Evolutionary conservation across 2,113 vertebrate genomes (phyloP), one percentile per base, ranked within the genome.

Genomic region (Tylochromis polylepis): DNA sequence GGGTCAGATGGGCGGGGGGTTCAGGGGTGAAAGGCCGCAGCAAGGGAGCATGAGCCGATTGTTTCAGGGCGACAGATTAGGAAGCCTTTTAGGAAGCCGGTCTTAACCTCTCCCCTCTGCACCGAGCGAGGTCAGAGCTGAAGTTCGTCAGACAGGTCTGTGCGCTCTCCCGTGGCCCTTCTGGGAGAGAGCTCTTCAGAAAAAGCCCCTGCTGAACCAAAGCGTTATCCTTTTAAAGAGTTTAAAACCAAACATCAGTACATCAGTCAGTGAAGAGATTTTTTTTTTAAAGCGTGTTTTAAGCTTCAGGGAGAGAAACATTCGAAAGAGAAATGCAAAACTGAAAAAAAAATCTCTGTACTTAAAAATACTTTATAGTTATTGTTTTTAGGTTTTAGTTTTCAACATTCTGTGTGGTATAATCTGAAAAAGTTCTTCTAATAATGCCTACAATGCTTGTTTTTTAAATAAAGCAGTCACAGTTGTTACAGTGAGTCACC

Each of bases 61-160:
- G 82, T 89, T 59, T 36, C 83, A 82, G 70, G 83, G 86, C 85
- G 43, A 36, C 87, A 92, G 59, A 93, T 89, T 94, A 38, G 27
- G 91, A 92, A 93, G 86, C 89, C 88, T 92, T 94, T 90, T 84
- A 92, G 89, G 89, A 93, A 84, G 87, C 77, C 56, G 49, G 90
- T 82, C 31, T 79, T 93, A 83, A 90, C 85, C 88, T 92, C 31
- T 93, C 58, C 60, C 87, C 81, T 53, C 90, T 79, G 38, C 1
- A 3, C 89, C 85, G 91, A 91, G 87, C 79, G 87, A 84, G 86
- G 88, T 90, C 88, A 94, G 31, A 62, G 93, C 89, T 85, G 85
- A 53, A 87, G 56, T 56, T 38, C 85, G 60, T 82, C 86, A 51
- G 81, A 93, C 49, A 79, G 75, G 65, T 85, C 89, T 89, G 85